Percentiles rank a stretch among this genome's conserved stretches.
phyloP scores from a whole-genome alignment of 2,888 invertebrate species.

The Eustalomyia histrio region DNA sequence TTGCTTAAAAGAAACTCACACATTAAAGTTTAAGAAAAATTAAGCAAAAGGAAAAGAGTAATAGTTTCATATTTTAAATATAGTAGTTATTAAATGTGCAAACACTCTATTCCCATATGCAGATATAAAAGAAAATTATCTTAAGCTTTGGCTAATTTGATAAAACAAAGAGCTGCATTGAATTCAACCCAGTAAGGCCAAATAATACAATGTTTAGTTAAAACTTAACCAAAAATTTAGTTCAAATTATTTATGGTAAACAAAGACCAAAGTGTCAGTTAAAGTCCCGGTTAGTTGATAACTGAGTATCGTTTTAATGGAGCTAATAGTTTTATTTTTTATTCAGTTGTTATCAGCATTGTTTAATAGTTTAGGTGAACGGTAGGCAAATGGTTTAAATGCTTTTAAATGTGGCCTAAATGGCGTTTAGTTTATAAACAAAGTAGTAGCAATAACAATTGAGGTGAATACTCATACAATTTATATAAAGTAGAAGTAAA shows the following conservation, averaged over 20 bases:
- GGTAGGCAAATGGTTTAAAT: slow-evolving; percentile 66
- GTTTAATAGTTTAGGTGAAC: slow-evolving; percentile 55
- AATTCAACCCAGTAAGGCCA: too few species aligned
- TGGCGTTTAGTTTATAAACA: slow-evolving; percentile 61
- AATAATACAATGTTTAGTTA: too few species aligned
- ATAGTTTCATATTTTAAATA: not conserved
- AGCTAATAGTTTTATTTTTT: slow-evolving; percentile 53
- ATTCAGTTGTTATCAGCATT: not conserved
- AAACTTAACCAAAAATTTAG: too few species aligned
- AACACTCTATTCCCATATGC: slow-evolving; percentile 20
- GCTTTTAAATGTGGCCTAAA: slow-evolving; percentile 62
- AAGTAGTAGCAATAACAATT: slow-evolving; percentile 23
- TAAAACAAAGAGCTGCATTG: too few species aligned
- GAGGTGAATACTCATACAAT: slow-evolving; percentile 24
- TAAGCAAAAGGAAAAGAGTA: not conserved
- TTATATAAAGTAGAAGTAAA: slow-evolving; percentile 22
- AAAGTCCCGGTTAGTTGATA: not conserved
- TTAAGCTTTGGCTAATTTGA: too few species aligned
- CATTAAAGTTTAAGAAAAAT: not conserved
- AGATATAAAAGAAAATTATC: slow-evolving; percentile 6
- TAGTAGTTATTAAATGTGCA: not conserved
- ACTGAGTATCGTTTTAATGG: too few species aligned
- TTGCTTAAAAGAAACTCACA: not conserved
- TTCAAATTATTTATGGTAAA: too few species aligned
- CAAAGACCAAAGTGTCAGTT: too few species aligned